Evolutionary conservation across 35 echinoderm and acorn worm species (phyloP).

Genomic region (Acanthaster planci): DNA sequence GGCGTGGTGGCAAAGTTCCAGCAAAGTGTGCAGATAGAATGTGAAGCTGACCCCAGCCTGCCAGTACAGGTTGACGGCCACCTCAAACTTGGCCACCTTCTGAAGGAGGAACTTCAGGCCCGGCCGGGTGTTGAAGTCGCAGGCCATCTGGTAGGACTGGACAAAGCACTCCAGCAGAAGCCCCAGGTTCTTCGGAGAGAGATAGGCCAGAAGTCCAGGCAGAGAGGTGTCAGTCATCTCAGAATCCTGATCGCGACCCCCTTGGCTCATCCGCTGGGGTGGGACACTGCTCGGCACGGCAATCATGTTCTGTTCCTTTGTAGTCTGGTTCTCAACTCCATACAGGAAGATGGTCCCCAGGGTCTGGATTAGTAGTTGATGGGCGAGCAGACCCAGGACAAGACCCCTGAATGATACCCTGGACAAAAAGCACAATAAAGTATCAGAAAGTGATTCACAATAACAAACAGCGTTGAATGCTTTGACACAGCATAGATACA

Average conservation of each 20-base stretch:
- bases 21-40: conserved; percentile 93
- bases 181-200: conserved; percentile 86
- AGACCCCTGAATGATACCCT: conserved; percentile 90
- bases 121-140: conserved; percentile 87
- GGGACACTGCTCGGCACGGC: conserved; percentile 57
- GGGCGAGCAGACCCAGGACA: conserved; percentile 89
- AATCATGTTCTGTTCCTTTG: conserved; percentile 65
- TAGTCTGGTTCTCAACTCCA: conserved; percentile 80
- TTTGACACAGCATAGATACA: too few species aligned
- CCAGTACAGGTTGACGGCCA: conserved; percentile 93
- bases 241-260: conserved; percentile 26
- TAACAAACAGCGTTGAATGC: too few species aligned
- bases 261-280: conserved; percentile 47
- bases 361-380: conserved; percentile 94
- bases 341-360: conserved; percentile 91
- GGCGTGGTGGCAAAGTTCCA: conserved; percentile 91
- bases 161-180: conserved; percentile 96
- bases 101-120: conserved; percentile 98
- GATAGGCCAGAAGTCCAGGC: conserved; percentile 90
- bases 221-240: conserved; percentile 41
- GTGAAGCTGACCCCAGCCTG: conserved; percentile 97
- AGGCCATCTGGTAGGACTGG: conserved; percentile 95
- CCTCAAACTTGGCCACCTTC: conserved; percentile 96
- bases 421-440: conserved; percentile 25
- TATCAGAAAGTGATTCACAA: neutral